Conservation (phyloP, 2,888 invertebrate genomes). For the Andrena minutula region DNA sequence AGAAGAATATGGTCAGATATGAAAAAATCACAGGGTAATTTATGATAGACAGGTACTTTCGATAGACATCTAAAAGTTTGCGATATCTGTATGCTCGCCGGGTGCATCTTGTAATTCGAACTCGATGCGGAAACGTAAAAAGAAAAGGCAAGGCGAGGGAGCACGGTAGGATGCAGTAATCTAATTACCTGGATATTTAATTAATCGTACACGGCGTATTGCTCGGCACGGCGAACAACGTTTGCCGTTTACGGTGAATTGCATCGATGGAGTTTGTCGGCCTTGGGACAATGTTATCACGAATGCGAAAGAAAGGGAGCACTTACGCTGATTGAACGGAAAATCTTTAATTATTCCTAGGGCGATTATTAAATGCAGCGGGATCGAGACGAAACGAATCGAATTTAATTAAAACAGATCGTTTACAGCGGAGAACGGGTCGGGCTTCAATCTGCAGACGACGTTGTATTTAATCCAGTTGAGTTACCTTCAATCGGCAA, state of each 20-base stretch:
- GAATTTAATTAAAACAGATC: slow-evolving; percentile 46
- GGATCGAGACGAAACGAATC: slow-evolving; percentile 10
- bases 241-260: slow-evolving; percentile 18
- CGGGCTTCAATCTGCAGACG: slow-evolving; percentile 5
- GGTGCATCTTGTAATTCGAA: slow-evolving; percentile 1
- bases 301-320: background rate
- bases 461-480: slow-evolving; percentile 19
- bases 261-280: background rate
- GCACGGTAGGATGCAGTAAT: background rate
- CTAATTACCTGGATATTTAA: slow-evolving; percentile 30
- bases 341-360: slow-evolving; percentile 20
- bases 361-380: slow-evolving; percentile 24
- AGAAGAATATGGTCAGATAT: no score
- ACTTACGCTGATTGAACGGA: background rate
- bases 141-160: background rate
- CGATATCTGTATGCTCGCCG: background rate
- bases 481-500: slow-evolving; percentile 9
- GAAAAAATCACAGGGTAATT: background rate
- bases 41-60: background rate
- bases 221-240: background rate
- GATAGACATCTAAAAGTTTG: background rate
- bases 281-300: background rate
- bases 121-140: background rate
- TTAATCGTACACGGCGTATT: slow-evolving; percentile 27
- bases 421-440: slow-evolving; percentile 10